phyloP scores from a whole-genome alignment of 1,140 invertebrate genomes.

The Chironomus tepperi region DNA sequence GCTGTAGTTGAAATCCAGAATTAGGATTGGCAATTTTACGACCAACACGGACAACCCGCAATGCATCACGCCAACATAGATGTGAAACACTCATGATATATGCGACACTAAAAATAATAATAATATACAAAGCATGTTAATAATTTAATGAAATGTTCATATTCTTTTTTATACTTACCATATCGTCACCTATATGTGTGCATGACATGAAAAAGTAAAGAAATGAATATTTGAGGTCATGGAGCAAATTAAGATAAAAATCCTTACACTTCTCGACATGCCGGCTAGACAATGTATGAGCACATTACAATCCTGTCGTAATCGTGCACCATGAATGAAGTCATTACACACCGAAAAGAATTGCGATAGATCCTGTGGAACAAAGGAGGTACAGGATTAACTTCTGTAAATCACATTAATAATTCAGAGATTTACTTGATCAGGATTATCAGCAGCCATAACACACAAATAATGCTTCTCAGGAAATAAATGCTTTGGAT shows the following conservation, averaged over 20 bases:
- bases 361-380: conserved; percentile 85
- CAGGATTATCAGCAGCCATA: conserved; percentile 47
- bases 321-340: conserved; percentile 86
- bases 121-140: not conserved
- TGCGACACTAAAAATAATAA: conserved; percentile 72
- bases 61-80: conserved; percentile 83
- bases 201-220: not conserved
- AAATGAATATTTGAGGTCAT: not conserved
- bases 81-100: conserved; percentile 91
- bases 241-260: not conserved
- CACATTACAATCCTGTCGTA: conserved; percentile 75
- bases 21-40: conserved; percentile 90
- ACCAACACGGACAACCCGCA: conserved; percentile 86
- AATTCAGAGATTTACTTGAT: not conserved
- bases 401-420: conserved; percentile 44
- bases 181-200: not conserved
- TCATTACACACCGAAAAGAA: conserved; percentile 91
- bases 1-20: conserved; percentile 86
- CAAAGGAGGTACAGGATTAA: conserved; percentile 85
- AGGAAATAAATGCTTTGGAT: conserved; percentile 72
- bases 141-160: not conserved
- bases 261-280: conserved; percentile 87
- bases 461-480: conserved; percentile 94
- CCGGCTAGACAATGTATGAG: conserved; percentile 94
- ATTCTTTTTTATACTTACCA: not conserved